Evolutionary conservation across 2,888 invertebrate species (phyloP).

Genomic region (Eustalomyia histrio): DNA sequence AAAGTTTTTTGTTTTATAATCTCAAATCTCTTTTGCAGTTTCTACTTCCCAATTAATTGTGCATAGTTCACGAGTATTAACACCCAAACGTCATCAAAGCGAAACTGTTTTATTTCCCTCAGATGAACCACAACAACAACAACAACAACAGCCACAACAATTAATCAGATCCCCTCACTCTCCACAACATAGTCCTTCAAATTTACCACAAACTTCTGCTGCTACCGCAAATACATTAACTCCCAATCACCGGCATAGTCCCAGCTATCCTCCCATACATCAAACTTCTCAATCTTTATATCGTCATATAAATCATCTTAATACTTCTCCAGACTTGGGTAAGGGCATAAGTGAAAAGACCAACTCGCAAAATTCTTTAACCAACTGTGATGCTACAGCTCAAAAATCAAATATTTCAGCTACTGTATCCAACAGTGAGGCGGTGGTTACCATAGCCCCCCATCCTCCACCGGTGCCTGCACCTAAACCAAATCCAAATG

Average conservation of each 20-base stretch:
- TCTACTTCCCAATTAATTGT: conserved; percentile 84
- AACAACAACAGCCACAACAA: too few species aligned
- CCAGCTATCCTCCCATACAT: conserved; percentile 76
- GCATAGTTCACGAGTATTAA: conserved; percentile 88
- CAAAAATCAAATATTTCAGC: conserved; percentile 77
- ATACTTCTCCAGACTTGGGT: conserved; percentile 22
- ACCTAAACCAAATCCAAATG: conserved; percentile 58
- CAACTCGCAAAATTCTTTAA: conserved; percentile 52
- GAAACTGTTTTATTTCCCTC: conserved; percentile 87
- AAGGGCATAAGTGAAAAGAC: conserved; percentile 43
- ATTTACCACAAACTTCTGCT: conserved; percentile 18
- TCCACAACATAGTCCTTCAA: conserved; percentile 45
- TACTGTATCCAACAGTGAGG: conserved; percentile 74
- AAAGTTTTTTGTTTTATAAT: background rate
- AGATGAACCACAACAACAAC: conserved; percentile 76
- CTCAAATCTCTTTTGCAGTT: conserved; percentile 73
- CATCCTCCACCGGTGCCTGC: conserved; percentile 68
- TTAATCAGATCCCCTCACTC: conserved; percentile 22
- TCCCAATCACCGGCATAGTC: conserved; percentile 75
- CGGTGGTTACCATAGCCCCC: conserved; percentile 70
- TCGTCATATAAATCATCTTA: conserved; percentile 69
- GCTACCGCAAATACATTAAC: conserved; percentile 12
- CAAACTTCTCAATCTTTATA: conserved; percentile 70
- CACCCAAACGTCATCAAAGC: conserved; percentile 88
- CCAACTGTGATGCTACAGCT: conserved; percentile 62